Percentiles rank a stretch among this genome's conserved stretches.
These are phyloP conservation scores for Furcifer pardalis DNA, from an alignment of 2,797 vertebrate genomes.

Conservation along the genomic window DNA sequence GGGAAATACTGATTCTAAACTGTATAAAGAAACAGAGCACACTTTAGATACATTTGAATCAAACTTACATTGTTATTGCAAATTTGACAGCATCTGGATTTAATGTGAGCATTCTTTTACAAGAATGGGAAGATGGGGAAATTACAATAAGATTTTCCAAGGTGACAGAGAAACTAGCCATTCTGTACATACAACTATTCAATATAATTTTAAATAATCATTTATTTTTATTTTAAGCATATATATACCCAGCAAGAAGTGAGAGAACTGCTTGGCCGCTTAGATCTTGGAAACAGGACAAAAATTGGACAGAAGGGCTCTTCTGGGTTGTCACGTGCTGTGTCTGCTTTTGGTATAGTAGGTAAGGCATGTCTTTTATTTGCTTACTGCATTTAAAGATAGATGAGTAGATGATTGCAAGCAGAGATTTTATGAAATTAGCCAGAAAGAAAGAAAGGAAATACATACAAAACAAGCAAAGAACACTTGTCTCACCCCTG, in stretches of 20 bases:
- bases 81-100: background rate
- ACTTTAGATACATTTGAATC: background rate
- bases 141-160: background rate
- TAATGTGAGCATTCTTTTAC: too few relatives aligned
- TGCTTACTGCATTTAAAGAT: background rate
- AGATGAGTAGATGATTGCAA: background rate
- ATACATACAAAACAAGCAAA: background rate
- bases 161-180: too few relatives aligned
- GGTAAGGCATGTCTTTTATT: constrained; percentile 79
- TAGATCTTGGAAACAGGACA: constrained; percentile 94
- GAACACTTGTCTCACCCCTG: background rate
- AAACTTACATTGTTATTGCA: background rate
- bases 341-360: constrained; percentile 90
- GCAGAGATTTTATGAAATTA: background rate
- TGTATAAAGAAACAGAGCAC: background rate
- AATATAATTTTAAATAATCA: background rate
- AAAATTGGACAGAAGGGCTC: constrained; percentile 95
- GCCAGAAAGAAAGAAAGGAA: background rate
- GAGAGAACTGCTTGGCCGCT: constrained; percentile 90
- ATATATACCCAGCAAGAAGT: constrained; percentile 93
- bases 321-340: constrained; percentile 89
- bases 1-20: background rate
- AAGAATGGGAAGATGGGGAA: background rate
- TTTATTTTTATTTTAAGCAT: constrained; percentile 78
- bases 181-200: background rate